Evolutionary conservation across 1,140 invertebrate genomes (phyloP).

Genomic region (Gryon sp.): DNA sequence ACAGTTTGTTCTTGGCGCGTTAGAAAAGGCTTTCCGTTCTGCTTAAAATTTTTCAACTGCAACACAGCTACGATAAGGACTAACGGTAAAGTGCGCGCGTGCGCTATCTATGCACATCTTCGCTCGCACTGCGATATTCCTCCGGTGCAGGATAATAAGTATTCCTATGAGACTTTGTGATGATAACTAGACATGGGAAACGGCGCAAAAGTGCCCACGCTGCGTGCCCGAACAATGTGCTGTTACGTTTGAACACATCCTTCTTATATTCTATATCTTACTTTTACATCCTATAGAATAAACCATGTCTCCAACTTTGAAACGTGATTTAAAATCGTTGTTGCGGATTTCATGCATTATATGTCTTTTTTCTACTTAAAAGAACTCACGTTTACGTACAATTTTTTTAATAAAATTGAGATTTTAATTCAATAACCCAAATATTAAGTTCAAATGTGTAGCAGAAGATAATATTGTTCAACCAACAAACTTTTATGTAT

Average conservation of each 20-base stretch:
- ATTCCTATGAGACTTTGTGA: conserved; percentile 54
- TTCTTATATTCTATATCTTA: conserved; percentile 13
- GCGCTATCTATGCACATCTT: conserved; percentile 67
- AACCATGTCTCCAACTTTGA: conserved; percentile 12
- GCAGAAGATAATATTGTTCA: too few species aligned
- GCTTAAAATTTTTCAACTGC: conserved; percentile 60
- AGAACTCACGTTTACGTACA: not conserved
- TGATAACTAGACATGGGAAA: conserved; percentile 53
- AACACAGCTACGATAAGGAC: conserved; percentile 56
- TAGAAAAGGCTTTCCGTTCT: conserved; percentile 56
- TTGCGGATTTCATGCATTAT: not conserved
- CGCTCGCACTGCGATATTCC: conserved; percentile 63
- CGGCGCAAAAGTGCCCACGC: conserved; percentile 56
- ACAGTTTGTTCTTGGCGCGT: conserved; percentile 53
- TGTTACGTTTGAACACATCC: conserved; percentile 36
- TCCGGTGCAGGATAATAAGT: conserved; percentile 58
- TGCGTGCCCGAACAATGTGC: conserved; percentile 60
- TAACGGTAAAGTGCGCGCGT: conserved; percentile 66
- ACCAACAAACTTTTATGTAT: too few species aligned
- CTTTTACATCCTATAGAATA: conserved; percentile 18
- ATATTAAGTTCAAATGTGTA: too few species aligned
- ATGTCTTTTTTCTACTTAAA: not conserved
- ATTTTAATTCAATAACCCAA: too few species aligned
- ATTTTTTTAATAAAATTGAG: too few species aligned
- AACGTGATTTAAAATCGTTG: conserved; percentile 17